A percentile compares a stretch with the other conserved stretches of the same genome.
Evolutionary conservation across 2,113 vertebrate genomes (phyloP).

Genomic region (Solea senegalensis): DNA sequence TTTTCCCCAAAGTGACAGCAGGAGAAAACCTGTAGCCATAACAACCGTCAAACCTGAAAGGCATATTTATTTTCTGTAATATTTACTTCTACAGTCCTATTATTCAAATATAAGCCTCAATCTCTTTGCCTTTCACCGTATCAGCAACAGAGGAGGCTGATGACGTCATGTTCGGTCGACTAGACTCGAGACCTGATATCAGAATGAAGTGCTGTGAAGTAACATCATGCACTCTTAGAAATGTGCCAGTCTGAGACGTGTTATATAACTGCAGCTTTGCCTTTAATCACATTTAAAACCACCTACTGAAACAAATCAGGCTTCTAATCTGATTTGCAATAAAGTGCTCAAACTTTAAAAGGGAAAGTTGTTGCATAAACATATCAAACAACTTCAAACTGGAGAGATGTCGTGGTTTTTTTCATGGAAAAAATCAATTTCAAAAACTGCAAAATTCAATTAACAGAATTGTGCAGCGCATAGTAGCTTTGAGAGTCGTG

Average conservation of each 20-base stretch:
- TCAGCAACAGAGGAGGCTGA: background rate
- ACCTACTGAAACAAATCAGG: background rate
- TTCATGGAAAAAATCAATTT: background rate
- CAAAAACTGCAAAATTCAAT: background rate
- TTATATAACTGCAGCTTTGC: background rate
- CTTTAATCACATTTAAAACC: slow-evolving; percentile 31
- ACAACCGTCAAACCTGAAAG: no score
- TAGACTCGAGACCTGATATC: background rate
- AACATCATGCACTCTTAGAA: slow-evolving; percentile 20
- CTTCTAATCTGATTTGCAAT: slow-evolving; percentile 20
- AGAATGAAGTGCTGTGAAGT: slow-evolving; percentile 28
- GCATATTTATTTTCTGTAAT: no score
- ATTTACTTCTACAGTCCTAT: no score
- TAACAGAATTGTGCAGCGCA: background rate
- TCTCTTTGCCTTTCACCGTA: no score
- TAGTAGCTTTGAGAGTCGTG: background rate
- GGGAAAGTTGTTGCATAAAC: background rate
- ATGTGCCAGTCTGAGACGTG: slow-evolving; percentile 1
- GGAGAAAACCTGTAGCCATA: no score
- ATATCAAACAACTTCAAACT: background rate
- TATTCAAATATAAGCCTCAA: no score
- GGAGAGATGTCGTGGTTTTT: background rate
- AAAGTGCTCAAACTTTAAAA: slow-evolving; percentile 2
- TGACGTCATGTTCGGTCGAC: slow-evolving; percentile 3
- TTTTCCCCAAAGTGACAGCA: no score